Evolutionary conservation across 2,888 invertebrate genomes (phyloP).

Genomic region (Lasiommata megera): DNA sequence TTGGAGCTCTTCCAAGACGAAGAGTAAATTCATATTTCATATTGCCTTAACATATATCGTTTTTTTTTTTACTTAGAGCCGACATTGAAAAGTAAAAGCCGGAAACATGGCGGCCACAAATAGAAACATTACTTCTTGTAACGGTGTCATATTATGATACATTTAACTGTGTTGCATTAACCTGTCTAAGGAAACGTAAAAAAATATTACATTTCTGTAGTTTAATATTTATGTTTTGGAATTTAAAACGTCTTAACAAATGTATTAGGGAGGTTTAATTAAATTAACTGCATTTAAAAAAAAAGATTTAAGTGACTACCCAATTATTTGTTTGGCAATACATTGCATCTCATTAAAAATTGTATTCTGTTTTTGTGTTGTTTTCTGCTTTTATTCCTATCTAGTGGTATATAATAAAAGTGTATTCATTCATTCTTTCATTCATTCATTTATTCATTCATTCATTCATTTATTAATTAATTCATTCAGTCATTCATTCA

Average conservation of each 20-base stretch:
- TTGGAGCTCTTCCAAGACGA: neutral
- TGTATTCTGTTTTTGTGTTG: no score
- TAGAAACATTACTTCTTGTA: constrained; percentile 71
- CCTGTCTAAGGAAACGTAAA: constrained; percentile 18
- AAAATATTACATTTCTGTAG: constrained; percentile 20
- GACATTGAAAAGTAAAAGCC: constrained; percentile 51
- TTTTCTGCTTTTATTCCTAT: no score
- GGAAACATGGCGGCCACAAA: constrained; percentile 65
- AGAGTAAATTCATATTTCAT: constrained; percentile 23
- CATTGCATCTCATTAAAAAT: no score
- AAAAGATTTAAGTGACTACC: no score
- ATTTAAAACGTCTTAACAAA: neutral
- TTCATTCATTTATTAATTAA: no score
- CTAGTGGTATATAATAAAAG: no score
- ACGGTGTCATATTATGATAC: constrained; percentile 66
- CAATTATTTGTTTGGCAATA: neutral
- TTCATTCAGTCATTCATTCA: no score
- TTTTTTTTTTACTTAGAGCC: constrained; percentile 39
- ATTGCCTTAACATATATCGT: constrained; percentile 36
- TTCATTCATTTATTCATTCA: no score
- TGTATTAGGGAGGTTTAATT: neutral
- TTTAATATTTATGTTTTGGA: neutral
- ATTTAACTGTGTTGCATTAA: constrained; percentile 35
- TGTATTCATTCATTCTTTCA: no score
- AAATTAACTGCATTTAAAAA: no score